A percentile compares a stretch with the other conserved stretches of the same genome.
Evolutionary conservation across 2,797 vertebrate species (phyloP).

Genomic region (Sebastes diaconus): DNA sequence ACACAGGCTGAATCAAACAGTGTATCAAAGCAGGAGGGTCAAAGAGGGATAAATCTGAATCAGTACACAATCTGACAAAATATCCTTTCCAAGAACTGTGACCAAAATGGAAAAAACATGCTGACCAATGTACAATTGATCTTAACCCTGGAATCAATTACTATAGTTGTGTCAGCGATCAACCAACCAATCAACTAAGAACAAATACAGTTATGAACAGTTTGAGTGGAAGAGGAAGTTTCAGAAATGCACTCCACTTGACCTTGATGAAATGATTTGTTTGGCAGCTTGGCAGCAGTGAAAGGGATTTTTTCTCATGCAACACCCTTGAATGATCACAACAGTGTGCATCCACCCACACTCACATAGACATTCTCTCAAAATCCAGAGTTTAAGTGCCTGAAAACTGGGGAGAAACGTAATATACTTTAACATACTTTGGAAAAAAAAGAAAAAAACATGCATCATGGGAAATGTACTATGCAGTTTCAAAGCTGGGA

Average conservation of each 20-base stretch:
- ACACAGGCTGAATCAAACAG: background rate
- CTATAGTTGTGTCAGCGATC: background rate
- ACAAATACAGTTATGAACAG: background rate
- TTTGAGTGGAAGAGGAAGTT: background rate
- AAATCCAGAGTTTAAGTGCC: background rate
- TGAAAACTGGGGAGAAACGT: constrained; percentile 6
- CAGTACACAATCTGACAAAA: background rate
- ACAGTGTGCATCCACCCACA: constrained; percentile 13
- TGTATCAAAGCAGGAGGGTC: background rate
- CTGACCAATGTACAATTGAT: background rate
- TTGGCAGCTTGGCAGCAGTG: constrained; percentile 7
- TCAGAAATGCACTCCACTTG: constrained; percentile 1
- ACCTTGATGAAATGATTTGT: constrained; percentile 11
- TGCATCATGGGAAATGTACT: constrained; percentile 52
- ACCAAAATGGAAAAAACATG: background rate
- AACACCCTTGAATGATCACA: constrained; percentile 11
- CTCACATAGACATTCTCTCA: background rate
- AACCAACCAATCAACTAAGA: background rate
- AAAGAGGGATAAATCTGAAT: background rate
- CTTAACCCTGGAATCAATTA: background rate
- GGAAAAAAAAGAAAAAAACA: constrained; percentile 6
- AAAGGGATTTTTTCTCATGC: background rate
- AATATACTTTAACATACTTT: constrained; percentile 32
- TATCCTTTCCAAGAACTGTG: background rate
- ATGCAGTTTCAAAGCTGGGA: constrained; percentile 55